These are phyloP conservation scores for Dendronephthya gigantea DNA, from an alignment of 64 coral and sea anemone genomes.

Conservation along the genomic window DNA sequence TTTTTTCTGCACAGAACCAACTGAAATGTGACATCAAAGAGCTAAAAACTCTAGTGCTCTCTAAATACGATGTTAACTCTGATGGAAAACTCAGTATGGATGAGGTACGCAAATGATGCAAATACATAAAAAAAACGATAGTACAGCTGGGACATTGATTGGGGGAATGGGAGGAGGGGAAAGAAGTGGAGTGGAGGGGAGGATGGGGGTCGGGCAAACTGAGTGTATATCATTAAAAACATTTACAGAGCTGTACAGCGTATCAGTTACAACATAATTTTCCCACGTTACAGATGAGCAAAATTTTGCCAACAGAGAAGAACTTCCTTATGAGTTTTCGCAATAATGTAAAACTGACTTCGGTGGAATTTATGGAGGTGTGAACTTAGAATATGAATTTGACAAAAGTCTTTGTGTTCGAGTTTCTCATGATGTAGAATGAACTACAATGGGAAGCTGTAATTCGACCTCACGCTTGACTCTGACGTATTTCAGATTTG, in stretches of 20 bases:
- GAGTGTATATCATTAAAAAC: too few relatives aligned
- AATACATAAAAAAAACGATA: too few relatives aligned
- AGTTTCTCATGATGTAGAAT: not conserved
- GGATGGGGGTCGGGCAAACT: too few relatives aligned
- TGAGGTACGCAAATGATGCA: not conserved
- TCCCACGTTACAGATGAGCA: not conserved
- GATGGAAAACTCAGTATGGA: constrained; percentile 2
- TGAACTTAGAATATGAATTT: not conserved
- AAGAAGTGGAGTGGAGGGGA: too few relatives aligned
- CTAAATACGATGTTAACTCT: not conserved
- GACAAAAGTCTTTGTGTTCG: not conserved
- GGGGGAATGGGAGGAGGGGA: too few relatives aligned
- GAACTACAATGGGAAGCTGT: too few relatives aligned
- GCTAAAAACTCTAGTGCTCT: not conserved
- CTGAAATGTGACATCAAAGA: not conserved
- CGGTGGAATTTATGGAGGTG: constrained; percentile 46
- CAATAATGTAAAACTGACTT: constrained; percentile 17
- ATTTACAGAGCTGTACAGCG: not conserved
- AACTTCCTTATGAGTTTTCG: constrained; percentile 22
- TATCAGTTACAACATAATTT: not conserved
- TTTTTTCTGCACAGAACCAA: not conserved
- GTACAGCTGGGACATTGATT: too few relatives aligned
- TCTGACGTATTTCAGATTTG: too few relatives aligned
- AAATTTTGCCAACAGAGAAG: constrained; percentile 24
- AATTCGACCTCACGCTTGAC: too few relatives aligned